phyloP scores from a whole-genome alignment of 2,797 vertebrate species.

The Eospalax fontanierii region DNA sequence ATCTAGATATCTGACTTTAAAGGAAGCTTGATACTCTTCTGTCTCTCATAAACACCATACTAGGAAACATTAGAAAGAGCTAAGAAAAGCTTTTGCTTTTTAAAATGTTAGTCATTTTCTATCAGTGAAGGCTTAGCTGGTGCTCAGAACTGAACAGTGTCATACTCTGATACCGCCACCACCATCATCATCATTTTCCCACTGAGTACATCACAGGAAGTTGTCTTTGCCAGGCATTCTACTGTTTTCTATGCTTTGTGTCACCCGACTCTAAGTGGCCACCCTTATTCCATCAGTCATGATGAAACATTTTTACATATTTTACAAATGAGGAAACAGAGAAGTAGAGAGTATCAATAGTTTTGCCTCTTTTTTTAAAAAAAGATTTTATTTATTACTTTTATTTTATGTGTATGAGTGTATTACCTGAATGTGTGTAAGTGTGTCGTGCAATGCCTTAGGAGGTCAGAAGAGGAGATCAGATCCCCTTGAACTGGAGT shows the following conservation, averaged over 20 bases:
- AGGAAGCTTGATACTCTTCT: not conserved
- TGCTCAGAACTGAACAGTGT: not conserved
- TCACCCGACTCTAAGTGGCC: not conserved
- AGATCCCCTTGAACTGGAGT: no score
- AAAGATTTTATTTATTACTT: no score
- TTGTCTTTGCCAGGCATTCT: not conserved
- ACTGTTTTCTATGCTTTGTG: not conserved
- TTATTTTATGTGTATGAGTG: no score
- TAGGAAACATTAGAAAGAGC: not conserved
- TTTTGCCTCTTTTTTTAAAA: no score
- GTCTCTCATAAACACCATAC: not conserved
- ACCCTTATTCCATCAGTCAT: not conserved
- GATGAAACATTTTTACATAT: not conserved
- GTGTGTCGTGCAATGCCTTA: no score
- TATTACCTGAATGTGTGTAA: no score
- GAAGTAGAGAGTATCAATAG: not conserved
- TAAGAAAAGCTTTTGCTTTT: not conserved
- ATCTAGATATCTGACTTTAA: not conserved
- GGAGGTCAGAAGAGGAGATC: no score
- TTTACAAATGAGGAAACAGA: constrained; percentile 5
- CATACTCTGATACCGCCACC: not conserved
- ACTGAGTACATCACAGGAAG: not conserved
- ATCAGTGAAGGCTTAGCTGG: not conserved
- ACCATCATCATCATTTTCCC: not conserved
- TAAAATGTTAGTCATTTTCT: not conserved